Conservation (phyloP, 2,797 vertebrate genomes). For the Enteromius radiatus region DNA sequence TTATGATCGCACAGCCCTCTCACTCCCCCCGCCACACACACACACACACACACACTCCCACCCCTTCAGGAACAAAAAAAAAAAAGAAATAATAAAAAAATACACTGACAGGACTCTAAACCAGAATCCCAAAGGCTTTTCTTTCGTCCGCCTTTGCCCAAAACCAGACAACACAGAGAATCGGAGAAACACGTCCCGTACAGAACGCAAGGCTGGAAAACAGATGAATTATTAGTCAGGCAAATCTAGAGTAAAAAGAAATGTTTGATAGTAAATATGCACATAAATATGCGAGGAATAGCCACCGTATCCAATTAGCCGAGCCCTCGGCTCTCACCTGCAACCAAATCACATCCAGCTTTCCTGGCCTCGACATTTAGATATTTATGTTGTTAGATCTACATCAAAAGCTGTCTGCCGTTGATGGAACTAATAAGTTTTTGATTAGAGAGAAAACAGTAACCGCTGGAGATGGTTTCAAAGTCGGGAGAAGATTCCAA, state of each 20-base stretch:
- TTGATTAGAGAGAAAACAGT: conserved; percentile 54
- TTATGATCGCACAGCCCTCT: conserved; percentile 81
- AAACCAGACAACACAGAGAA: conserved; percentile 66
- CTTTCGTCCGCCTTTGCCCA: conserved; percentile 41
- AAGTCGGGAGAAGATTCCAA: conserved; percentile 62
- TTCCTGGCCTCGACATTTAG: conserved; percentile 48
- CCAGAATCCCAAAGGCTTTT: conserved; percentile 65
- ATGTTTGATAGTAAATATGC: conserved; percentile 61
- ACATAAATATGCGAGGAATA: conserved; percentile 60
- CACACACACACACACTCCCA: conserved; percentile 41
- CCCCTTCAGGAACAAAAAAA: conserved; percentile 51
- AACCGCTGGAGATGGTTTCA: conserved; percentile 51
- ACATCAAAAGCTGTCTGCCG: conserved; percentile 59
- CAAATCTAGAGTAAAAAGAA: conserved; percentile 63
- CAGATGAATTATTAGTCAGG: conserved; percentile 61
- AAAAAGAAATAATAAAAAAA: conserved; percentile 7
- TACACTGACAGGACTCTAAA: conserved; percentile 67
- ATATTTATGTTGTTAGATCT: conserved; percentile 63
- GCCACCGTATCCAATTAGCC: conserved; percentile 56
- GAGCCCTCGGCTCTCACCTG: conserved; percentile 55
- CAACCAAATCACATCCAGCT: conserved; percentile 47
- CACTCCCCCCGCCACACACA: conserved; percentile 37
- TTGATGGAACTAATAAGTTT: conserved; percentile 59
- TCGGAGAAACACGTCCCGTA: conserved; percentile 57
- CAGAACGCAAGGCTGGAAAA: conserved; percentile 38